Percentiles rank a stretch among this genome's conserved stretches.
These are phyloP conservation scores for Gasteruption jaculator DNA, from an alignment of 2,888 invertebrate genomes.

Conservation along the genomic window DNA sequence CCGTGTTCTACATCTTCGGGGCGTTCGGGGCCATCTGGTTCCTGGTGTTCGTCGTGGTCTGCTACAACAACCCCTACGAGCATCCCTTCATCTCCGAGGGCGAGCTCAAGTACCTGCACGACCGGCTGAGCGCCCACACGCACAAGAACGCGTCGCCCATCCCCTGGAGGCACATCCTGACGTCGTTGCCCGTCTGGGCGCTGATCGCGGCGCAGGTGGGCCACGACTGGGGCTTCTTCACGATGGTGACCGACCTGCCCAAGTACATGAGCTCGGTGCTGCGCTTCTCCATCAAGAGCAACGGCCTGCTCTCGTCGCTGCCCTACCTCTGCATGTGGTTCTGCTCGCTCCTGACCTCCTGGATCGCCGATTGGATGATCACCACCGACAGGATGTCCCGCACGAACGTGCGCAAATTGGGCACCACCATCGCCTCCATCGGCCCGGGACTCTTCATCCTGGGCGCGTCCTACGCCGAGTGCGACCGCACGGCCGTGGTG, in stretches of 20 bases:
- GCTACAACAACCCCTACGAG: conserved; percentile 46
- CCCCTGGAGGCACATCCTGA: conserved; percentile 42
- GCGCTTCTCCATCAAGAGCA: conserved; percentile 48
- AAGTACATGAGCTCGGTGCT: conserved; percentile 51
- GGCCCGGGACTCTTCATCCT: conserved; percentile 54
- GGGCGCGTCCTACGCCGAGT: conserved; percentile 53
- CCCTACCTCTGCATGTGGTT: conserved; percentile 53
- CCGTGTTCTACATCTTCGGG: conserved; percentile 82
- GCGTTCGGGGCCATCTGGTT: conserved; percentile 71
- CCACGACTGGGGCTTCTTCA: conserved; percentile 49
- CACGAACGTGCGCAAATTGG: conserved; percentile 51
- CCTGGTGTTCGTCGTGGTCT: conserved; percentile 57
- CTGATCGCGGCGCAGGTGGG: conserved; percentile 61
- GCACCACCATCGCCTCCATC: conserved; percentile 53
- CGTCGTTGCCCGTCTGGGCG: conserved; percentile 69
- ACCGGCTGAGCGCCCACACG: conserved; percentile 42
- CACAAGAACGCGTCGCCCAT: conserved; percentile 37
- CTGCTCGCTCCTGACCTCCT: conserved; percentile 45
- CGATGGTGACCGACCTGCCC: conserved; percentile 48
- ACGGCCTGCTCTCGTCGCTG: conserved; percentile 50
- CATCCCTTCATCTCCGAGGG: conserved; percentile 48
- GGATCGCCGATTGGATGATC: conserved; percentile 50
- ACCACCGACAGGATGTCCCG: conserved; percentile 40
- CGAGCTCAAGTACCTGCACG: conserved; percentile 42
- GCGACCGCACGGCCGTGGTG: conserved; percentile 47